A percentile compares a stretch with the other conserved stretches of the same genome.
phyloP scores from a whole-genome alignment of 2,888 invertebrate genomes.

The Andricus curvator region DNA sequence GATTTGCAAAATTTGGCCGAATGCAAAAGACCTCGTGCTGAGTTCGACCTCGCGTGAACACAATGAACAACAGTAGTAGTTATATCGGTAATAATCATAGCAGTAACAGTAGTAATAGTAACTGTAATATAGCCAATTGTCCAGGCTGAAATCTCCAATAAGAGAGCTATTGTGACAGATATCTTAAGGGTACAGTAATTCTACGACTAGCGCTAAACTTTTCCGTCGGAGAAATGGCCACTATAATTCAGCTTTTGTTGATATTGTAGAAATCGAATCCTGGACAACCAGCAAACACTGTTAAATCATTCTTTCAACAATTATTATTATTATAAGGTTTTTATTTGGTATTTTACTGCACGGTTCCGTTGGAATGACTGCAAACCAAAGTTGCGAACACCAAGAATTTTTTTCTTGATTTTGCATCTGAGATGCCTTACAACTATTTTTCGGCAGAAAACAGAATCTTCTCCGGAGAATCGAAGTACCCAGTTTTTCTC shows the following conservation, averaged over 20 bases:
- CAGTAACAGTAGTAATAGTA: conserved; percentile 40
- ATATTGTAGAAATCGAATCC: conserved; percentile 21
- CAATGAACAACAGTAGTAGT: conserved; percentile 58
- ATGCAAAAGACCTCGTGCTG: conserved; percentile 49
- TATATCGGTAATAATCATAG: conserved; percentile 49
- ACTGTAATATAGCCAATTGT: conserved; percentile 21
- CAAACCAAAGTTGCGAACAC: no score
- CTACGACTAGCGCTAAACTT: neutral
- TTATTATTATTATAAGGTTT: neutral
- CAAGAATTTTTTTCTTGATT: no score
- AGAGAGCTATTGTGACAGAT: neutral
- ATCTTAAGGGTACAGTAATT: neutral
- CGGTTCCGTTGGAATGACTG: no score
- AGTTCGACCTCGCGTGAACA: conserved; percentile 54
- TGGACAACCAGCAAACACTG: conserved; percentile 21
- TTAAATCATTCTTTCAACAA: conserved; percentile 5
- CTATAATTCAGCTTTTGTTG: neutral
- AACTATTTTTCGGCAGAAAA: no score
- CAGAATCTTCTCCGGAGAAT: no score
- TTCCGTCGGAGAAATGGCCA: neutral
- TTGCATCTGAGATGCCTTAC: no score
- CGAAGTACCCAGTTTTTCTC: no score
- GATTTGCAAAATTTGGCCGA: conserved; percentile 21
- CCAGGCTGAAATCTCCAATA: neutral
- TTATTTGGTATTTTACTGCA: no score